phyloP scores from a whole-genome alignment of 2,113 vertebrate species.

The Emberiza fucata region DNA sequence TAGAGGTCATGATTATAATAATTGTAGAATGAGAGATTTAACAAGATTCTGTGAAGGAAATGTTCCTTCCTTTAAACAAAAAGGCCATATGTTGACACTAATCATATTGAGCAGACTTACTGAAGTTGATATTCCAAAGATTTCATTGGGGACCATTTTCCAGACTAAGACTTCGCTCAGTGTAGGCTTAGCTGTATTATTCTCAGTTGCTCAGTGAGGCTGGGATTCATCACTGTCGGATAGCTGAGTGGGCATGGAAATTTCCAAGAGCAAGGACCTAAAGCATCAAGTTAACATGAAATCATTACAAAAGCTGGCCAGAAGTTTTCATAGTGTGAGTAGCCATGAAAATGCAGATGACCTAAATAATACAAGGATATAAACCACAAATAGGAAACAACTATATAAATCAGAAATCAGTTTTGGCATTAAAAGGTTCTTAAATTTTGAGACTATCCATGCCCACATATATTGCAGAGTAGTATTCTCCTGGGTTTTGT shows the following conservation, averaged over 20 bases:
- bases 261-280: background rate
- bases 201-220: background rate
- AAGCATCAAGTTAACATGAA: background rate
- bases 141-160: conserved; percentile 47
- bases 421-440: background rate
- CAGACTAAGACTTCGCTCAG: background rate
- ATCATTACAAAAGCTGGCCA: background rate
- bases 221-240: background rate
- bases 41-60: conserved; percentile 26
- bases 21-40: conserved; percentile 50
- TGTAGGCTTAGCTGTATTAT: background rate
- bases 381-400: background rate
- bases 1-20: conserved; percentile 58
- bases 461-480: background rate
- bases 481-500: background rate
- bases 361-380: background rate
- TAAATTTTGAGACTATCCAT: background rate
- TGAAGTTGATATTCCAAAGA: conserved; percentile 39
- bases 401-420: background rate
- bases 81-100: conserved; percentile 48
- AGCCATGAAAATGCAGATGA: background rate
- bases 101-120: conserved; percentile 29
- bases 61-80: conserved; percentile 42
- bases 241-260: background rate
- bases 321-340: background rate